Evolutionary conservation across 2,113 vertebrate genomes (phyloP), one percentile per base, ranked within the genome.

Genomic region (Oceanodroma tethys): DNA sequence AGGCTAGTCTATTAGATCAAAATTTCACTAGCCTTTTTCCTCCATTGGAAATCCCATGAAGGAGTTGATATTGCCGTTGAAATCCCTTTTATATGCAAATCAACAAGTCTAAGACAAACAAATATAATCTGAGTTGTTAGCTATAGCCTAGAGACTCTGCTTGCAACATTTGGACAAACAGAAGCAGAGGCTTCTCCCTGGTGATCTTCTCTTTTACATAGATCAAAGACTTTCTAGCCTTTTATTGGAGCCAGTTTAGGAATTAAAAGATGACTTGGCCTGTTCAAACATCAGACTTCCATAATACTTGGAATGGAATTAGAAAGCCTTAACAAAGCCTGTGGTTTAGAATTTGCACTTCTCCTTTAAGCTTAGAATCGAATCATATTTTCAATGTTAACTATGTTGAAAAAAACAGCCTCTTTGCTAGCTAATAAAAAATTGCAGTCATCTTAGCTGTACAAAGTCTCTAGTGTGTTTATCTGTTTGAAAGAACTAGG

Each of bases 111-210:
- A 81, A 93, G 92, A 74, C 80, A 93, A 86, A 94, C 66, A 92
- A 95, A 94, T 76, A 97, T 88, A 70, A 91, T 75, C 81, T 81
- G 71, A 72, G 45, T 81, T 91, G 92, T 86, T 95, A 88, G 60
- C 86, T 97, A 62, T 48, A 94, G 88, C 81, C 71, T 91, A 93
- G 82, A 95, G 86, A 84, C n/a, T 72, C 53, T 72, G 62, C 53
- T 93, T 94, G 94, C 86, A 96, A 93, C 71, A 86, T 97, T 97
- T 96, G 94, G 90, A 88, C 95, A 95, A 97, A 97, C 74, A 95
- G 81, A 95, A 96, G 81, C 78, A 88, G 82, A 83, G n/a, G 22
- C 40, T 95, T 97, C 88, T 92, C 93, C 91, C 94, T 95, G 71
- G 91, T 88, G 93, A 96, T 93, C 88, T 84, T 81, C 75, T 80